phyloP scores from a whole-genome alignment of 2,113 vertebrate genomes.

The Percopsis transmontana region DNA sequence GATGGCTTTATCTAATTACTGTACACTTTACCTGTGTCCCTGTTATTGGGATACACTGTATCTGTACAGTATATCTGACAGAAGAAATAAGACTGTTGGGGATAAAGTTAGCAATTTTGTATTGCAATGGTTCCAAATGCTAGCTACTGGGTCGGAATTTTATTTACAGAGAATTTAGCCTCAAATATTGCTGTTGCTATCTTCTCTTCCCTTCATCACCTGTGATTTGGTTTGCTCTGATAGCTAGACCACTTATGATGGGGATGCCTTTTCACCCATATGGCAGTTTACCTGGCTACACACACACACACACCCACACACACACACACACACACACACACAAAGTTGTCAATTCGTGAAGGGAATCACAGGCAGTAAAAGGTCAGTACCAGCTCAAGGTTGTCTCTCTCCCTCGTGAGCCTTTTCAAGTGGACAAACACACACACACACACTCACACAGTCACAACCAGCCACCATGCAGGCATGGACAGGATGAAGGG shows the following conservation, averaged over 20 bases:
- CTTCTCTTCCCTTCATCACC: neutral
- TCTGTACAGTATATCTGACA: too few relatives aligned
- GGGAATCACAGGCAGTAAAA: conserved; percentile 56
- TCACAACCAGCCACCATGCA: conserved; percentile 44
- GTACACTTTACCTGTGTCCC: too few relatives aligned
- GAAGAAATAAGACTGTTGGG: too few relatives aligned
- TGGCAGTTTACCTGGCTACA: conserved; percentile 38
- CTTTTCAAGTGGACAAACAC: conserved; percentile 60
- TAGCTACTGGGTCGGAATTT: too few relatives aligned
- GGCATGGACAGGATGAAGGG: conserved; percentile 41
- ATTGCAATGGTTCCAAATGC: too few relatives aligned
- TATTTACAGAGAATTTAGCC: too few relatives aligned
- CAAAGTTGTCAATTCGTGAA: conserved; percentile 45
- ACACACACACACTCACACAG: conserved; percentile 19
- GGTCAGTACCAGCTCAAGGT: conserved; percentile 67
- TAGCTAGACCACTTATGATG: conserved; percentile 24
- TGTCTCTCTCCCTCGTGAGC: conserved; percentile 51
- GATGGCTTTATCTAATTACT: too few relatives aligned
- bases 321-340: conserved; percentile 6
- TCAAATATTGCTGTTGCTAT: neutral
- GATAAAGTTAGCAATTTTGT: too few relatives aligned
- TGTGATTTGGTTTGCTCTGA: conserved; percentile 20
- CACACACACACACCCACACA: neutral
- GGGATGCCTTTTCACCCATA: conserved; percentile 36
- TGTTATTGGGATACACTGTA: too few relatives aligned